Percentiles rank a stretch among this genome's conserved stretches.
These are phyloP conservation scores for Platynereis dumerilii DNA, from an alignment of 2,888 invertebrate genomes.

Conservation along the genomic window DNA sequence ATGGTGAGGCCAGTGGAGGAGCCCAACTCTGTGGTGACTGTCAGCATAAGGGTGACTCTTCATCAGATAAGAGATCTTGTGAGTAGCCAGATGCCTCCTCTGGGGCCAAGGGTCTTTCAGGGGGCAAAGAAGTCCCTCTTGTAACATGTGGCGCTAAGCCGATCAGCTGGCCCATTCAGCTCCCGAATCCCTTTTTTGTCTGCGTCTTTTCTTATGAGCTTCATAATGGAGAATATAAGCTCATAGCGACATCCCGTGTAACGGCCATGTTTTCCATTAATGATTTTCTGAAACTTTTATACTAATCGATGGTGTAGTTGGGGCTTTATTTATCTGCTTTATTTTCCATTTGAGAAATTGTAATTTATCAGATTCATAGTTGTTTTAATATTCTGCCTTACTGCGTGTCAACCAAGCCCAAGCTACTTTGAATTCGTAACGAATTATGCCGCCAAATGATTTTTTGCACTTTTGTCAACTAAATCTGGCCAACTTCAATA, in stretches of 20 bases:
- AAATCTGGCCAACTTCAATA: no score
- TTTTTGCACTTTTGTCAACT: no score
- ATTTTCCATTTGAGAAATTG: no score
- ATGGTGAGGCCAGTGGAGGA: constrained; percentile 20
- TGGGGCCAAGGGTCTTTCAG: not conserved
- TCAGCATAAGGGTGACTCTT: constrained; percentile 17
- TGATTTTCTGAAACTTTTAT: no score
- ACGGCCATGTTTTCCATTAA: no score
- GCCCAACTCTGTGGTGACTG: constrained; percentile 3
- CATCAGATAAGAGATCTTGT: constrained; percentile 18
- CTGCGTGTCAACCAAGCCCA: not conserved
- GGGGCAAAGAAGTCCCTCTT: not conserved
- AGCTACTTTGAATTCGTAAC: not conserved
- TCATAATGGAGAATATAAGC: not conserved
- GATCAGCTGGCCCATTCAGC: not conserved
- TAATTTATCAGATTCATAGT: no score
- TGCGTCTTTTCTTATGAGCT: not conserved
- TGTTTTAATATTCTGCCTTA: no score
- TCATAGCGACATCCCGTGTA: no score
- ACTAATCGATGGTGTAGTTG: no score
- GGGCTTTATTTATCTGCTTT: no score
- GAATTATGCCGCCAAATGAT: not conserved
- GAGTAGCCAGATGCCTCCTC: constrained; percentile 1
- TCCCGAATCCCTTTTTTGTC: no score
- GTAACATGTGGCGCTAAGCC: not conserved